A percentile compares a stretch with the other conserved stretches of the same genome.
Evolutionary conservation across 2,113 vertebrate genomes (phyloP).

Genomic region (Eira barbara): DNA sequence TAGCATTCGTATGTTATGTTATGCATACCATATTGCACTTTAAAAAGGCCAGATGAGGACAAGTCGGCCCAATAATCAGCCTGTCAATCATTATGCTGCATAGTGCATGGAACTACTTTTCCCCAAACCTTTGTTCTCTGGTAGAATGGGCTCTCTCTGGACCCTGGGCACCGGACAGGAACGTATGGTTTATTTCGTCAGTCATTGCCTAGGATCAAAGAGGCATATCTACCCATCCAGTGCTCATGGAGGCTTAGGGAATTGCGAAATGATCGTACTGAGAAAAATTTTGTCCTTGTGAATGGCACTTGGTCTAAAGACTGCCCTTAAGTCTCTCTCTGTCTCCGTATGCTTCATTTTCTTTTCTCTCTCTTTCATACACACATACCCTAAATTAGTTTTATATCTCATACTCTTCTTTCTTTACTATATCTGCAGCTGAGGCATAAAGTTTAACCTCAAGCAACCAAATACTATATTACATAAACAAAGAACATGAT

Average conservation of each 20-base stretch:
- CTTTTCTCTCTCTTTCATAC: too few relatives aligned
- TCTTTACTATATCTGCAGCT: neutral
- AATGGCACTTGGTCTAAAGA: neutral
- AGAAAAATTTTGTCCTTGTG: neutral
- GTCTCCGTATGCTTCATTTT: neutral
- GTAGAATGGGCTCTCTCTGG: neutral
- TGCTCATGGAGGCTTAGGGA: neutral
- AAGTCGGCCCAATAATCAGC: slow-evolving; percentile 69
- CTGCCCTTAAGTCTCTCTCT: neutral
- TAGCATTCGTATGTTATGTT: slow-evolving; percentile 74
- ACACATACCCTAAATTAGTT: neutral
- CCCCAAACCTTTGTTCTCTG: neutral
- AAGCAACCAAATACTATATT: neutral
- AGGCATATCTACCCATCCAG: neutral
- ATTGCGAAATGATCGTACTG: neutral
- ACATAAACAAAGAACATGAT: neutral
- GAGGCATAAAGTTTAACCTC: neutral
- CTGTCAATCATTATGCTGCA: slow-evolving; percentile 67
- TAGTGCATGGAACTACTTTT: neutral
- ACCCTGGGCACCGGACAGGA: neutral
- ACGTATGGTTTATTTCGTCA: neutral
- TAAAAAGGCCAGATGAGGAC: slow-evolving; percentile 79
- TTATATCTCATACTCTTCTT: neutral
- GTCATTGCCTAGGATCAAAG: neutral
- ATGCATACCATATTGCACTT: slow-evolving; percentile 73